Conservation (phyloP, 2,797 vertebrate species). For the Thunnus albacares region DNA sequence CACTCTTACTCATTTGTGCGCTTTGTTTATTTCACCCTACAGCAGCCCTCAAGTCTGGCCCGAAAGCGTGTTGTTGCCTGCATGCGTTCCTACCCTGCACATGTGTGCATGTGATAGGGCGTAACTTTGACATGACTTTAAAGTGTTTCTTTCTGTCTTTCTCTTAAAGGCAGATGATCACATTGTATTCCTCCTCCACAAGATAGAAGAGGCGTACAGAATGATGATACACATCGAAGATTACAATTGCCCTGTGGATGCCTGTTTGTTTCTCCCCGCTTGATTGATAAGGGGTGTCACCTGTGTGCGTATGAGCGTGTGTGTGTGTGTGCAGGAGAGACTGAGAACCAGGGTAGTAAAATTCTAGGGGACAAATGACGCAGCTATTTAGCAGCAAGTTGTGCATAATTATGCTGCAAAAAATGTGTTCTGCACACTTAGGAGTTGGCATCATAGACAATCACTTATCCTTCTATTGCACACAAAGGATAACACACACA, state of each 20-base stretch:
- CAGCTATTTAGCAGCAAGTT: constrained; percentile 69
- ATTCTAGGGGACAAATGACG: constrained; percentile 61
- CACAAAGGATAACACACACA: constrained; percentile 14
- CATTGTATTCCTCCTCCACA: constrained; percentile 47
- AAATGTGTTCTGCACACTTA: constrained; percentile 69
- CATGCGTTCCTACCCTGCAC: constrained; percentile 1
- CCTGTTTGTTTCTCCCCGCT: constrained; percentile 39
- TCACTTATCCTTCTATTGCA: constrained; percentile 35
- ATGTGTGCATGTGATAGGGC: constrained; percentile 36
- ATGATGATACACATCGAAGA: constrained; percentile 51
- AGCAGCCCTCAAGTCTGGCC: constrained; percentile 32
- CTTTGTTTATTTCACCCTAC: constrained; percentile 53
- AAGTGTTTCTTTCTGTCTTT: constrained; percentile 23
- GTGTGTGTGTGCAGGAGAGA: neutral
- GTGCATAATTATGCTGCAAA: constrained; percentile 70
- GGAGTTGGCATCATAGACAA: constrained; percentile 62
- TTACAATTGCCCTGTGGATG: constrained; percentile 51
- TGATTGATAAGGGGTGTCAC: constrained; percentile 67
- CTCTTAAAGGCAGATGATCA: constrained; percentile 46
- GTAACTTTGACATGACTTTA: constrained; percentile 22
- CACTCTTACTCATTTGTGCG: constrained; percentile 47
- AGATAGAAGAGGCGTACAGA: constrained; percentile 45
- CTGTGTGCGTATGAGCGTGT: constrained; percentile 31
- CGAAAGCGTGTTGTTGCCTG: neutral
- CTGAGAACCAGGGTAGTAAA: constrained; percentile 24